Base-by-base conservation (phyloP, 2,113 vertebrate genomes). In the Clarias macrocephalus region DNA sequence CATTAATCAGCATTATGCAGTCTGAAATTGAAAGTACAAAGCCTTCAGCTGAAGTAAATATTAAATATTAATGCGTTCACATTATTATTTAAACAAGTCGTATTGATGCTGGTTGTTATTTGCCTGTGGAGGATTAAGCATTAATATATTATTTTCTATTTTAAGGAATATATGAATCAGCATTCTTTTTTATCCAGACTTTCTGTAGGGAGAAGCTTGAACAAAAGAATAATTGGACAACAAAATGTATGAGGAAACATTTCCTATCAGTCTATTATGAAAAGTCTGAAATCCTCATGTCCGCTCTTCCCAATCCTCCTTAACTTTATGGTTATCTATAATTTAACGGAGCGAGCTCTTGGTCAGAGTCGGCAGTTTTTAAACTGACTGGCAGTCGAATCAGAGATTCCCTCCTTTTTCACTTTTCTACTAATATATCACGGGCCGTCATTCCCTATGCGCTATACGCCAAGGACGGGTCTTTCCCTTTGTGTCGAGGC, bases 1-100 rank as follows among this genome's bases (percentile, higher is more conserved):
- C 59, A 84, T 89, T 86, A 85, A 87, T 82, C 75, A 52, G 42
- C 65, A 15, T 84, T 87, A 63, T 66, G 54, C 52, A 30, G 52
- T 73, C 56, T 87, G 23, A 52, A 79, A 72, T 88, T 83, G 54
- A 37, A 70, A 63, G 52, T 56, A 30, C 82, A 73, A 65, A 77
- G 76, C 85, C 54, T 87, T 70, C 42, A 84, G 81, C 82, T n/a
- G 63, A 84, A 81, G 10, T 65, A 11, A 85, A 63, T 79, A 37
- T 86, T 0, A 68, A 80, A 86, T 86, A 86, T 86, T 86, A 80
- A 80, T 70, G 28, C n/a, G 23, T 5, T 80, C 85, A 13, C 85
- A 65, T 80, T 77, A 68, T 86, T 80, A 56, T 79, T 86, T 86
- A 80, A 48, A 86, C 25, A 42, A 59, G 48, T 59, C 70, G 62